Conservation (phyloP, 2,888 invertebrate species). For the Chrysodeixis includens region DNA sequence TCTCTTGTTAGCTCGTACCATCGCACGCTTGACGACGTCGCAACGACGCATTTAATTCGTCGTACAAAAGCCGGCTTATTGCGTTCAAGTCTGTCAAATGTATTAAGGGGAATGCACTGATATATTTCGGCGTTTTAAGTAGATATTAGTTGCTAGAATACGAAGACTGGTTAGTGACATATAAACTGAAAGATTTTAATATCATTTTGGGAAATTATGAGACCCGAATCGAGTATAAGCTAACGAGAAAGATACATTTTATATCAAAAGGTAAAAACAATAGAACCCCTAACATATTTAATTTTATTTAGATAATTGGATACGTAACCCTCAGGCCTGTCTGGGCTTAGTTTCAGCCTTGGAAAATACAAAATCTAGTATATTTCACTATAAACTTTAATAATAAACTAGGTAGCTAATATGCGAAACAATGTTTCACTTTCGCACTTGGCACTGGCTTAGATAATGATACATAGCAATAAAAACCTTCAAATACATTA, state of each 20-base stretch:
- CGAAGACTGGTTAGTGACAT: too few relatives aligned
- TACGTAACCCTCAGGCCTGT: not conserved
- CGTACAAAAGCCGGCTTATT: conserved; percentile 6
- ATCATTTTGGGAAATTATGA: too few relatives aligned
- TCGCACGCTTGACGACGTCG: conserved; percentile 16
- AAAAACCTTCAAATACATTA: too few relatives aligned
- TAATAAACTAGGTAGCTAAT: too few relatives aligned
- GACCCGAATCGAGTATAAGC: too few relatives aligned
- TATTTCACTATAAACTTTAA: too few relatives aligned
- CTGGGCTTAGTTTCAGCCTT: not conserved
- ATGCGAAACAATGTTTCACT: too few relatives aligned
- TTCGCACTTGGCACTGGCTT: too few relatives aligned
- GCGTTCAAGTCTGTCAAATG: not conserved
- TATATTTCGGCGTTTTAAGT: not conserved
- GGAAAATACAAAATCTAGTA: not conserved
- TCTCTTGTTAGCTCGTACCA: conserved; percentile 29
- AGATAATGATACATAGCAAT: too few relatives aligned
- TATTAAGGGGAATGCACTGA: not conserved
- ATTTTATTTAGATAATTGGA: not conserved
- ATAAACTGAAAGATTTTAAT: too few relatives aligned
- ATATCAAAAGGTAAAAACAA: not conserved
- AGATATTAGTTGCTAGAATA: too few relatives aligned
- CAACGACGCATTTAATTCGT: conserved; percentile 16
- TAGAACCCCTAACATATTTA: not conserved
- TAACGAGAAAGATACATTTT: not conserved